These are phyloP conservation scores for Eilema griseolum DNA, from an alignment of 2,888 invertebrate species.

Conservation along the genomic window DNA sequence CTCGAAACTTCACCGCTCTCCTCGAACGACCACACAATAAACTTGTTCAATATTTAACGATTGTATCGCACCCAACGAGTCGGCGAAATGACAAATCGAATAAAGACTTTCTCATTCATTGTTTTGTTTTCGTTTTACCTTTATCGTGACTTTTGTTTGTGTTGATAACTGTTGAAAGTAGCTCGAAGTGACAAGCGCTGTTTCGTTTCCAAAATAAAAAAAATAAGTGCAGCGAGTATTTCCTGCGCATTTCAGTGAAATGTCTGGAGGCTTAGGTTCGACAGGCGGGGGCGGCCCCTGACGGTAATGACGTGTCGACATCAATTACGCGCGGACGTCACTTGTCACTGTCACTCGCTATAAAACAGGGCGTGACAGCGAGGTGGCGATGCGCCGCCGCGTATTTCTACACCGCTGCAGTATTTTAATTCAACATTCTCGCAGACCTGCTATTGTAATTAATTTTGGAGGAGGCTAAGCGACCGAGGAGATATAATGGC, in stretches of 20 bases:
- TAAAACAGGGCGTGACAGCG: conserved; percentile 30
- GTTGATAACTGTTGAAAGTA: conserved; percentile 12
- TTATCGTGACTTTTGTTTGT: conserved; percentile 25
- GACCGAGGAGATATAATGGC: conserved; percentile 10
- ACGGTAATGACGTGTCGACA: conserved; percentile 51
- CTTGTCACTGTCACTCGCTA: conserved; percentile 39
- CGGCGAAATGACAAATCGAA: conserved; percentile 41
- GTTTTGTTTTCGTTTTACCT: conserved; percentile 15
- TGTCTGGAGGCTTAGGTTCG: conserved; percentile 24
- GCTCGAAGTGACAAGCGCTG: conserved; percentile 15
- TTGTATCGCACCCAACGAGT: conserved; percentile 19
- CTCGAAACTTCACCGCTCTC: neutral
- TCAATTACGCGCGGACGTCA: conserved; percentile 46
- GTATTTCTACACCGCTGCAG: conserved; percentile 28
- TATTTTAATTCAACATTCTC: conserved; percentile 21
- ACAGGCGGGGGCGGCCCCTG: conserved; percentile 22
- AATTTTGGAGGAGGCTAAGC: conserved; percentile 33
- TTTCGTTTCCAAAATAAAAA: conserved; percentile 40
- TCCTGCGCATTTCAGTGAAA: conserved; percentile 12
- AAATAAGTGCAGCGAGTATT: conserved; percentile 24
- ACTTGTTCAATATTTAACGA: conserved; percentile 19
- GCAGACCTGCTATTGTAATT: conserved; percentile 38
- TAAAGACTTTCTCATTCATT: conserved; percentile 35
- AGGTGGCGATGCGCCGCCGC: conserved; percentile 21
- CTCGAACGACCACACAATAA: conserved; percentile 8